phyloP scores from a whole-genome alignment of 2,888 invertebrate species.

The Tolmerus cingulatus region DNA sequence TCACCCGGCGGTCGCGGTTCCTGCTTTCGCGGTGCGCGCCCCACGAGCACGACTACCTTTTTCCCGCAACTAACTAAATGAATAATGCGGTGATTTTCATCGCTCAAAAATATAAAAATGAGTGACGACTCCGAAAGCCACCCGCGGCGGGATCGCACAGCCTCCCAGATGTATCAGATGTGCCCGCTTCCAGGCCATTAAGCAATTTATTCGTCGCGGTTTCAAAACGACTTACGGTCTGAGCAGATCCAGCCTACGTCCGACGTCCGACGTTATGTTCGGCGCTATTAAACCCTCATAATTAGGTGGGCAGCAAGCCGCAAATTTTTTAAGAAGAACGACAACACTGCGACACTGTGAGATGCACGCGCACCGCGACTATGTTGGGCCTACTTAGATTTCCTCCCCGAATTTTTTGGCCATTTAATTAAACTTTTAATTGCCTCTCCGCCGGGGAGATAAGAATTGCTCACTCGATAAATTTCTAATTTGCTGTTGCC shows the following conservation, averaged over 20 bases:
- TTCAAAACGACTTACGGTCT: conserved; percentile 14
- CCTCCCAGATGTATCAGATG: not conserved
- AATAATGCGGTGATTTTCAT: not conserved
- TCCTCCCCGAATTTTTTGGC: conserved; percentile 6
- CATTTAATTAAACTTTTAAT: conserved; percentile 21
- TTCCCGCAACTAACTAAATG: not conserved
- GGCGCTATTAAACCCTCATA: conserved; percentile 19
- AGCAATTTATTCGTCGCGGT: not conserved
- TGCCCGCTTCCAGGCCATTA: conserved; percentile 6
- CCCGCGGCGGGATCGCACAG: not conserved
- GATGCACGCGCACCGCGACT: not conserved
- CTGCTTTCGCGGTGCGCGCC: not conserved
- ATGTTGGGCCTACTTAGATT: conserved; percentile 8
- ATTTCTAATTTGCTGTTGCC: not conserved
- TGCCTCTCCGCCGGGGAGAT: not conserved
- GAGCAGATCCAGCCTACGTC: conserved; percentile 18
- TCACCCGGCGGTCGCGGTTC: not conserved
- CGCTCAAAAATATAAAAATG: not conserved
- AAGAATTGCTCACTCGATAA: conserved; percentile 7
- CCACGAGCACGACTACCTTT: not conserved
- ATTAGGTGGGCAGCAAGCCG: conserved; percentile 27
- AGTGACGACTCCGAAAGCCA: not conserved
- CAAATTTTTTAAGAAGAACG: not conserved
- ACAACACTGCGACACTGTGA: not conserved
- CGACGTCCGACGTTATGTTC: not conserved